Base-by-base conservation (phyloP, 2,113 vertebrate genomes). In the Peromyscus polionotus region DNA sequence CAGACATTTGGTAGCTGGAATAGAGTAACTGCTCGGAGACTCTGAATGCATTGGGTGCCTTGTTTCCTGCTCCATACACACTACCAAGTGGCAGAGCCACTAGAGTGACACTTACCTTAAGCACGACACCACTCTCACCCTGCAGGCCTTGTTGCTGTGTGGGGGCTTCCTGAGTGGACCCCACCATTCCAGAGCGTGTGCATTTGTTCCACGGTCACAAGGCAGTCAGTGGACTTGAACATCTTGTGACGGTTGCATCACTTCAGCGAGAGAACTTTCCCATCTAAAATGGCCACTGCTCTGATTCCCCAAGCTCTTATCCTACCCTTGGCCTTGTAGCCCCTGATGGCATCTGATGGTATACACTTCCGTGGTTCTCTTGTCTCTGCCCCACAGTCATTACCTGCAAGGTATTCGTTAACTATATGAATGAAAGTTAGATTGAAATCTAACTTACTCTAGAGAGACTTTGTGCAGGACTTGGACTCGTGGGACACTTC, bases 381-480 rank as follows among this genome's bases (percentile, higher is more conserved):
- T 54, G 33, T 81, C 39, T 28, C 33, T 86, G 10, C 14, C 51
- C 39, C 48, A 54, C 76, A 85, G 68, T 61, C 13, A 12, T 12
- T 81, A 36, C 67, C 63, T 39, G 42, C 70, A 75, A 91, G 51
- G 20, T 96, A 57, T 42, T 94, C 90, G 68, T 83, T 83, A 91
- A 86, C 45, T 86, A 17, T 51, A 22, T 70, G 70, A 90, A 13
- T 77, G 75, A 48, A 77, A 17, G 42, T 72, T 33, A 94, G 96
- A 63, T 42, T 77, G 17, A 57, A 88, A 59, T 89, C 92, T 63
- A 45, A 70, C 33, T 80, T 24, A 39, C 72, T 79, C 19, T 48
- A 83, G 73, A 67, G 5, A 73, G 48, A 77, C 17, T 84, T 89
- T 83, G 59, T 39, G 24, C 13, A 72, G 39, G 96, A 6, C 31